These are phyloP conservation scores for Takifugu flavidus DNA, from an alignment of 2,113 vertebrate genomes.

Conservation along the genomic window DNA sequence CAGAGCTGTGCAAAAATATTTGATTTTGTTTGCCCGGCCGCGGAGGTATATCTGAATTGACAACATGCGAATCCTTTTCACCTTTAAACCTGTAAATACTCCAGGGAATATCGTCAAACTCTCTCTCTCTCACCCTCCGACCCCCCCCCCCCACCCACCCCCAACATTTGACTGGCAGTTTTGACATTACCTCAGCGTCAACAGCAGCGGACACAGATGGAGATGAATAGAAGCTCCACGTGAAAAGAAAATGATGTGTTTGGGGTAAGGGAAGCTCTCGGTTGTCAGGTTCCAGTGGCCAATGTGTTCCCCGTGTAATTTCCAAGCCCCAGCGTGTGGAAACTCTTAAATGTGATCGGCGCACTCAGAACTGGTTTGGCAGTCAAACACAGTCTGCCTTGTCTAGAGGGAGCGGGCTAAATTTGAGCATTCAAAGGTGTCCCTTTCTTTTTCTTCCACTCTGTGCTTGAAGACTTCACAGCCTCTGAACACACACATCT, in stretches of 20 bases:
- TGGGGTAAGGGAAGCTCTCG: constrained; percentile 17
- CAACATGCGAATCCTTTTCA: constrained; percentile 32
- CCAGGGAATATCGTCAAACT: constrained; percentile 35
- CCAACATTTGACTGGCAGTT: constrained; percentile 42
- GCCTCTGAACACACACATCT: constrained; percentile 33
- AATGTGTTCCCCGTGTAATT: constrained; percentile 30
- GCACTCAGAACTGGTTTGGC: constrained; percentile 17
- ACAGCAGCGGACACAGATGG: constrained; percentile 12
- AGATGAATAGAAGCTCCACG: constrained; percentile 19
- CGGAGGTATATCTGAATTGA: constrained; percentile 28
- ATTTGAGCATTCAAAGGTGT: constrained; percentile 19
- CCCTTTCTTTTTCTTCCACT: constrained; percentile 11
- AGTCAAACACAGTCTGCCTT: constrained; percentile 15
- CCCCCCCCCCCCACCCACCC: not conserved
- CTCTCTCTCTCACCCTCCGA: not conserved
- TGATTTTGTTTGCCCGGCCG: constrained; percentile 32
- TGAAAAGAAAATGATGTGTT: constrained; percentile 28
- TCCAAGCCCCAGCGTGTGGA: constrained; percentile 19
- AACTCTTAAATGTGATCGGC: constrained; percentile 26
- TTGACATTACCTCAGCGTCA: constrained; percentile 22
- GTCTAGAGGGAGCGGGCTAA: not conserved
- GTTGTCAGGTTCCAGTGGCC: constrained; percentile 7
- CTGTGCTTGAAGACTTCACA: constrained; percentile 2
- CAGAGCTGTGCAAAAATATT: constrained; percentile 13
- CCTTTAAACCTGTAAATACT: constrained; percentile 59